Percentiles rank a stretch among this genome's conserved stretches.
Evolutionary conservation across 2,797 vertebrate species (phyloP).

Genomic region (Notolabrus celidotus): DNA sequence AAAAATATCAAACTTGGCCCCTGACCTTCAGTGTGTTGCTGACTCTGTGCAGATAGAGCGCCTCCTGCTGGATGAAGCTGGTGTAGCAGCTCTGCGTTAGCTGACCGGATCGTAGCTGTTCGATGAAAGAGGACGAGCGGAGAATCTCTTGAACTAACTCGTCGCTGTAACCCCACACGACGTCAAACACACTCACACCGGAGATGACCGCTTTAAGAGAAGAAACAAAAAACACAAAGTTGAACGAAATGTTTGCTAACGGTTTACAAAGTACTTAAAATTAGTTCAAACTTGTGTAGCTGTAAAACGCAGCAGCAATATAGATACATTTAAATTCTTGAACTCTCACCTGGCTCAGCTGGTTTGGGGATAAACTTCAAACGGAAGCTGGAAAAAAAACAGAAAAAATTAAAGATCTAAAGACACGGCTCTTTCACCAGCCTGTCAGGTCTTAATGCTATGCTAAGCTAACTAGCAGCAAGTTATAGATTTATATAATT

Average conservation of each 20-base stretch:
- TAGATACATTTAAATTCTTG: neutral
- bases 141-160: neutral
- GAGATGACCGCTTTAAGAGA: slow-evolving; percentile 1
- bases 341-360: slow-evolving; percentile 4
- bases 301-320: no score
- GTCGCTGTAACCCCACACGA: slow-evolving; percentile 16
- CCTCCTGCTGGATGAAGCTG: slow-evolving; percentile 52
- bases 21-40: slow-evolving; percentile 47
- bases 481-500: no score
- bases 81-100: slow-evolving; percentile 21
- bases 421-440: no score
- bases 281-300: no score
- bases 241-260: no score
- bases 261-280: no score
- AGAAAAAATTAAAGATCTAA: neutral
- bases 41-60: slow-evolving; percentile 44
- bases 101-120: neutral
- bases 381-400: neutral
- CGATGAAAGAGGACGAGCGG: slow-evolving; percentile 8
- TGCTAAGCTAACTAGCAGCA: no score
- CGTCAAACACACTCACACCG: neutral
- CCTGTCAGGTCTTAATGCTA: no score
- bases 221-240: no score
- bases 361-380: neutral
- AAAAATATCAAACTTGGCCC: neutral